A percentile compares a stretch with the other conserved stretches of the same genome.
phyloP scores from a whole-genome alignment of 2,797 vertebrate genomes.

The Cynopterus sphinx region DNA sequence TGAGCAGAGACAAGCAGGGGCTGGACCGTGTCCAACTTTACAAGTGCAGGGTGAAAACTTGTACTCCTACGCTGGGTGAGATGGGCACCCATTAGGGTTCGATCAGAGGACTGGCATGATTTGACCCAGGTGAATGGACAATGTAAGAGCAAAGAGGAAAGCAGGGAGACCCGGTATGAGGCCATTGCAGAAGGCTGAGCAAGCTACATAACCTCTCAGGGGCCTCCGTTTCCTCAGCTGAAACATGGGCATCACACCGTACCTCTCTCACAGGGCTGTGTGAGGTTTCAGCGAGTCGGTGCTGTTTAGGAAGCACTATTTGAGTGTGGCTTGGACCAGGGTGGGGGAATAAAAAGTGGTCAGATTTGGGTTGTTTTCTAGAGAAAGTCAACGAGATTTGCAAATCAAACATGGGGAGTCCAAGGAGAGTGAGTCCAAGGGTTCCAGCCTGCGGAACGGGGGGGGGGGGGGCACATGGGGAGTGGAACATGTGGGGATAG shows the following conservation, averaged over 20 bases:
- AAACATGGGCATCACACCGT: neutral
- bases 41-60: neutral
- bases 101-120: neutral
- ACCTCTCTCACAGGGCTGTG: neutral
- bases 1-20: neutral
- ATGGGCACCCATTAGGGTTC: neutral
- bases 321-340: neutral
- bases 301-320: fast-evolving
- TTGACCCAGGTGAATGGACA: neutral
- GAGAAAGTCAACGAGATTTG: neutral
- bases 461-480: neutral
- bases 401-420: neutral
- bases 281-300: fast-evolving
- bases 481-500: neutral
- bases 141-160: neutral
- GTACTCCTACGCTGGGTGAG: neutral
- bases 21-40: neutral
- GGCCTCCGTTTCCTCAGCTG: neutral
- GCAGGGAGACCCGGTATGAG: neutral
- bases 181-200: neutral
- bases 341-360: neutral
- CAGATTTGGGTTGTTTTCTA: neutral
- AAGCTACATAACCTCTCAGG: neutral
- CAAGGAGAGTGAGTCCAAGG: too few species aligned
- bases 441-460: neutral